These are phyloP conservation scores for Oncorhynchus tshawytscha DNA, from an alignment of 2,113 vertebrate species.

Conservation along the genomic window DNA sequence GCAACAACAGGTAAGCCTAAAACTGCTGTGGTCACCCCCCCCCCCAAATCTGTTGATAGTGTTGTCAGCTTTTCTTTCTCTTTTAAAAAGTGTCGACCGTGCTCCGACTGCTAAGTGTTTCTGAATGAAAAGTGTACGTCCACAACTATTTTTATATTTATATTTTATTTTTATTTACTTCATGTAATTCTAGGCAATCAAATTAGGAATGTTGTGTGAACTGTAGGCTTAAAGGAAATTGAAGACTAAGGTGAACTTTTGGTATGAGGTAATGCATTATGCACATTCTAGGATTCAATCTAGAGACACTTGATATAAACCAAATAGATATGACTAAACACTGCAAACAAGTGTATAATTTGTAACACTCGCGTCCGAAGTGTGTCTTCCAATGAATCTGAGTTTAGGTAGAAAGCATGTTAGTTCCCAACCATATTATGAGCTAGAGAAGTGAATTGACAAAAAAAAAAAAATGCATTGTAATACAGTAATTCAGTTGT, in stretches of 20 bases:
- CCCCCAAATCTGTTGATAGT: conserved; percentile 3
- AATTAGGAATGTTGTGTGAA: conserved; percentile 27
- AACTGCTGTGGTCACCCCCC: background rate
- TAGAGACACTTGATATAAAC: background rate
- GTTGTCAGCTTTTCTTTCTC: background rate
- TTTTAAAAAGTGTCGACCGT: conserved; percentile 22
- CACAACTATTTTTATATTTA: conserved; percentile 53
- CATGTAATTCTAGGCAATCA: conserved; percentile 39
- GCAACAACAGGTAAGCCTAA: background rate
- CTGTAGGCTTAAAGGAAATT: background rate
- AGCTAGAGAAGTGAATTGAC: background rate
- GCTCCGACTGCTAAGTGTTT: conserved; percentile 23
- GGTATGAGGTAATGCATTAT: background rate
- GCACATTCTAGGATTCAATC: background rate
- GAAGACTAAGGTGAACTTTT: background rate
- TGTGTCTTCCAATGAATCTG: background rate
- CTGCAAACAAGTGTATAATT: background rate
- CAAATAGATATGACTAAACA: background rate
- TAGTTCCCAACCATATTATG: background rate
- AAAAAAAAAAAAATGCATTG: too few species aligned
- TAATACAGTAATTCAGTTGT: background rate
- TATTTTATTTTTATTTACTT: conserved; percentile 21
- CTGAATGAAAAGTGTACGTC: conserved; percentile 9
- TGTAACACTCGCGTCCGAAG: background rate
- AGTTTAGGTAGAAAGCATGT: background rate